These are phyloP conservation scores for Mactra quadrangularis DNA, from an alignment of 1,140 invertebrate species.

Conservation along the genomic window DNA sequence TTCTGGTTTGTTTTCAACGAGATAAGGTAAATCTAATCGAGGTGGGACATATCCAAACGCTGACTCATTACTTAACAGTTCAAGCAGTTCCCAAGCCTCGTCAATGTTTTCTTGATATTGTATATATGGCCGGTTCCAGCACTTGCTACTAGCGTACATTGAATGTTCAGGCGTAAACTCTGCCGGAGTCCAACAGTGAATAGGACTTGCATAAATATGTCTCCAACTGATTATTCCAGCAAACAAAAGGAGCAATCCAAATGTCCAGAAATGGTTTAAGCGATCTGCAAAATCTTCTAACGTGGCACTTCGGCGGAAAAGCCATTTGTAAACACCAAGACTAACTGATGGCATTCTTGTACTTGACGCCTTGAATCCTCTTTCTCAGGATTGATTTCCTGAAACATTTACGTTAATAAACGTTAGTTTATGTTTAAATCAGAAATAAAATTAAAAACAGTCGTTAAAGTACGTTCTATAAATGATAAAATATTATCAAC, in stretches of 20 bases:
- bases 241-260: conserved; percentile 43
- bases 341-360: conserved; percentile 47
- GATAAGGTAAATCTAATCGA: too few relatives aligned
- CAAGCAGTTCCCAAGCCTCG: not conserved
- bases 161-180: not conserved
- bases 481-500: too few relatives aligned
- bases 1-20: too few relatives aligned
- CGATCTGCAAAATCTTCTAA: conserved; percentile 52
- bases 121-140: conserved; percentile 42
- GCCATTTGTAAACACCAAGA: conserved; percentile 22
- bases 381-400: too few relatives aligned
- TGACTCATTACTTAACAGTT: too few relatives aligned
- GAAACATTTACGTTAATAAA: too few relatives aligned
- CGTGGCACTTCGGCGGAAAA: conserved; percentile 12
- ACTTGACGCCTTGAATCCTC: too few relatives aligned
- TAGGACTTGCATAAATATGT: conserved; percentile 23
- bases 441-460: too few relatives aligned
- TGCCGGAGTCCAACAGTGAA: conserved; percentile 17
- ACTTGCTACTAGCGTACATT: not conserved
- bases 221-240: conserved; percentile 26
- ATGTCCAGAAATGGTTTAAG: conserved; percentile 53
- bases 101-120: not conserved
- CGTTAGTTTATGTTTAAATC: too few relatives aligned
- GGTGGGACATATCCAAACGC: too few relatives aligned
- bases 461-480: too few relatives aligned